Conservation (phyloP, 1,140 invertebrate genomes). For the Drosophila orena region DNA sequence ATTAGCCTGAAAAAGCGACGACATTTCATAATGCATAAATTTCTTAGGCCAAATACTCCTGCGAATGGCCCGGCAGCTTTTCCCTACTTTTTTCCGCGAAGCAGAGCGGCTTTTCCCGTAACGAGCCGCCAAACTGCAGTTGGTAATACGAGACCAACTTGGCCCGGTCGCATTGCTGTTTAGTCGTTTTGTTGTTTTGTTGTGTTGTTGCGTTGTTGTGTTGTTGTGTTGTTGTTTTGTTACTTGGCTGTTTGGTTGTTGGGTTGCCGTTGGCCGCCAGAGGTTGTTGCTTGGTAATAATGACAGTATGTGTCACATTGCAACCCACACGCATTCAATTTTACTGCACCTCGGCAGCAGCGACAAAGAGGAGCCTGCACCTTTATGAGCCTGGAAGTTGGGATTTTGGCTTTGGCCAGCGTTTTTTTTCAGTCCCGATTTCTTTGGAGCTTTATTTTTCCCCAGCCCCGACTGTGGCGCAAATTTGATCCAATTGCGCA, state of each 20-base stretch:
- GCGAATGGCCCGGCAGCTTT: conserved; percentile 4
- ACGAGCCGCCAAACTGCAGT: conserved; percentile 70
- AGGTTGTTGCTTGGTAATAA: conserved; percentile 78
- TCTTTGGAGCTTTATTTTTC: not conserved
- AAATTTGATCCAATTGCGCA: conserved; percentile 83
- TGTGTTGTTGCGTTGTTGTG: conserved; percentile 15
- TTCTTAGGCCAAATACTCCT: conserved; percentile 46
- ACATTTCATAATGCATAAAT: conserved; percentile 79
- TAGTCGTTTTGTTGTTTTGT: conserved; percentile 36
- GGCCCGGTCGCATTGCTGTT: conserved; percentile 39
- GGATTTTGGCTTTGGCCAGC: conserved; percentile 30
- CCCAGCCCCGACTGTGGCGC: conserved; percentile 59
- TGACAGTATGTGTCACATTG: conserved; percentile 83
- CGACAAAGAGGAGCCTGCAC: conserved; percentile 53
- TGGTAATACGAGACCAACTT: conserved; percentile 71
- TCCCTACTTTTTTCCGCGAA: conserved; percentile 7
- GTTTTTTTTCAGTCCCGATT: conserved; percentile 43
- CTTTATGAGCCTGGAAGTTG: conserved; percentile 69
- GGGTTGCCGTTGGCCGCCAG: conserved; percentile 56
- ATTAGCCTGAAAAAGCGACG: conserved; percentile 43
- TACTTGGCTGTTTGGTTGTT: conserved; percentile 13
- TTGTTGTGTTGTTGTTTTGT: conserved; percentile 23
- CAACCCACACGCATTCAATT: conserved; percentile 83
- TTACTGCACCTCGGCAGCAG: conserved; percentile 53
- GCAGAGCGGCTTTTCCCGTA: conserved; percentile 63